phyloP scores from a whole-genome alignment of 2,888 invertebrate genomes.

The Drosophila emarginata region DNA sequence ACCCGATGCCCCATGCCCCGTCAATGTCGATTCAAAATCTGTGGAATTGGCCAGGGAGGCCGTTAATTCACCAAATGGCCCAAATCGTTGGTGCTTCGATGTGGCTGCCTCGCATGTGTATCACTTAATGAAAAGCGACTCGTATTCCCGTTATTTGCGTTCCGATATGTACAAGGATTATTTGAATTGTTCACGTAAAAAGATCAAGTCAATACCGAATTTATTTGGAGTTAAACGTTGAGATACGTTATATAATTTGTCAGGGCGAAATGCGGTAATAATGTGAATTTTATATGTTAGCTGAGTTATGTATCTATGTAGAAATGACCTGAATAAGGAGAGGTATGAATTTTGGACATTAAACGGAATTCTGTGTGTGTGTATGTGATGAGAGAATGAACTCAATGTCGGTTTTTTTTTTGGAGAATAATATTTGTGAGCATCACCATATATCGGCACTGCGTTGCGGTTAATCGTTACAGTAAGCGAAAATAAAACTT shows the following conservation, averaged over 20 bases:
- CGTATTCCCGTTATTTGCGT: conserved; percentile 97
- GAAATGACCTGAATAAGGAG: background rate
- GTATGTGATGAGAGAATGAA: background rate
- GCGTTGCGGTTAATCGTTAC: background rate
- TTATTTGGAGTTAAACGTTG: conserved; percentile 83
- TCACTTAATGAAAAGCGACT: conserved; percentile 99
- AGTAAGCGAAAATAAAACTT: background rate
- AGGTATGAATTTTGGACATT: background rate
- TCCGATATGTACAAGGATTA: conserved; percentile 99
- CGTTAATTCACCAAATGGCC: conserved; percentile 85
- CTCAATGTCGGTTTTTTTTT: no score
- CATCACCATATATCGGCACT: background rate
- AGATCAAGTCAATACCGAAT: conserved; percentile 87
- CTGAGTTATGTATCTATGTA: background rate
- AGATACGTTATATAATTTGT: conserved; percentile 57
- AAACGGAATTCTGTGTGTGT: background rate
- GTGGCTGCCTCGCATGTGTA: conserved; percentile 99
- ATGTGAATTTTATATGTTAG: background rate
- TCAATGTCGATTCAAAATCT: conserved; percentile 97
- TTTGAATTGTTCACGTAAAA: conserved; percentile 97
- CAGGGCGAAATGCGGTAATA: background rate
- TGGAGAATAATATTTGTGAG: background rate
- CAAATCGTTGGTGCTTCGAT: conserved; percentile 97
- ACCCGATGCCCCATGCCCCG: conserved; percentile 96
- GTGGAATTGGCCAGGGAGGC: conserved; percentile 92